These are phyloP conservation scores for Sphecodes monilicornis DNA, from an alignment of 2,888 invertebrate species.

Conservation along the genomic window DNA sequence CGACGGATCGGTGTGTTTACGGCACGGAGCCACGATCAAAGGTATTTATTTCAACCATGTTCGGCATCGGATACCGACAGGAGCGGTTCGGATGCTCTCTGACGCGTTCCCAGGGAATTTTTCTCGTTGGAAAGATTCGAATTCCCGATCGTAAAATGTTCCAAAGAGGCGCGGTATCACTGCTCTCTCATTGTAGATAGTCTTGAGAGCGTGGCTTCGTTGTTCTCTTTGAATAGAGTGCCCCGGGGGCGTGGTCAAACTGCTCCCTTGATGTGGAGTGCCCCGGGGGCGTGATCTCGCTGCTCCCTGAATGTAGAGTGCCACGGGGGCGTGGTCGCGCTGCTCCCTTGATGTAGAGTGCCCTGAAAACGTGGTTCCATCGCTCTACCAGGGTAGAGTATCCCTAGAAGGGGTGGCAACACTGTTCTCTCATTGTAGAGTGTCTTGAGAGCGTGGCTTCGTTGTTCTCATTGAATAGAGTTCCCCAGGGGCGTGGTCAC, in stretches of 20 bases:
- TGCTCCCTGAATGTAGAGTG: neutral
- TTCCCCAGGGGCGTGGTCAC: too few relatives aligned
- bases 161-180: neutral
- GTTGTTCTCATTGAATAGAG: too few relatives aligned
- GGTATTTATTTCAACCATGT: neutral
- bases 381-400: too few relatives aligned
- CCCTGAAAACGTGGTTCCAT: too few relatives aligned
- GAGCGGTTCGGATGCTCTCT: neutral
- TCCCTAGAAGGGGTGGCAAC: too few relatives aligned
- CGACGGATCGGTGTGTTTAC: constrained; percentile 21
- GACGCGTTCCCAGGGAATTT: neutral
- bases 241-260: too few relatives aligned
- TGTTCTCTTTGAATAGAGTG: too few relatives aligned
- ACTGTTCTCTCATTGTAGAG: too few relatives aligned
- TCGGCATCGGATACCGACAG: neutral
- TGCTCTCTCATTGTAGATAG: neutral
- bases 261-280: too few relatives aligned
- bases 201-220: neutral
- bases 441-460: too few relatives aligned
- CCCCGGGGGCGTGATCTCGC: neutral
- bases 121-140: neutral
- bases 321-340: neutral
- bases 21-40: neutral
- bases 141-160: neutral
- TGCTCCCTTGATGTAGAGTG: too few relatives aligned